Evolutionary conservation across 2,113 vertebrate genomes (phyloP).

Genomic region (Pandion haliaetus): DNA sequence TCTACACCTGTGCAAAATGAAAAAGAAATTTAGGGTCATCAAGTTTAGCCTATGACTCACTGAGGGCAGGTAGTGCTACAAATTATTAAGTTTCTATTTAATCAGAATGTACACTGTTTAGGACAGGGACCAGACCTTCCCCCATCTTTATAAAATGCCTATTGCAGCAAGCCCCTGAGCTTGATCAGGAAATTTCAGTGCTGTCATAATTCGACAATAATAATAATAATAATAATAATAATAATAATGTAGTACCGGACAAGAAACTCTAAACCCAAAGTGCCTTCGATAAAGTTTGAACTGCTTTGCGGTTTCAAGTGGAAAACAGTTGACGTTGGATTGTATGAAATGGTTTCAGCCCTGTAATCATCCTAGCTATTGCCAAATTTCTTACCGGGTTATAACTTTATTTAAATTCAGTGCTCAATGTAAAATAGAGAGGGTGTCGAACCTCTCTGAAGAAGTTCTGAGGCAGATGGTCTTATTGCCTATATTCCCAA

Average conservation of each 20-base stretch:
- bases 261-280: background rate
- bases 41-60: background rate
- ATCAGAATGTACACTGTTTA: background rate
- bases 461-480: background rate
- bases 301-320: background rate
- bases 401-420: background rate
- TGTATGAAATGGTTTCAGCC: background rate
- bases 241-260: background rate
- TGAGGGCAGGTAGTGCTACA: background rate
- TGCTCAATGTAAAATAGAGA: background rate
- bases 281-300: background rate
- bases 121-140: background rate
- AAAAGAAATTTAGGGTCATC: background rate
- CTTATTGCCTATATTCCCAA: background rate
- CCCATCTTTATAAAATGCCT: background rate
- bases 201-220: background rate
- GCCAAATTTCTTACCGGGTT: background rate
- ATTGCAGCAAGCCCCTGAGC: background rate
- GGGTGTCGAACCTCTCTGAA: background rate
- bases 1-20: background rate
- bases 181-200: background rate
- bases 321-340: background rate
- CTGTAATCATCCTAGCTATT: background rate
- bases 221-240: background rate
- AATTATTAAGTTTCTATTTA: background rate